phyloP scores from a whole-genome alignment of 2,888 invertebrate species.

The Selenia dentaria region DNA sequence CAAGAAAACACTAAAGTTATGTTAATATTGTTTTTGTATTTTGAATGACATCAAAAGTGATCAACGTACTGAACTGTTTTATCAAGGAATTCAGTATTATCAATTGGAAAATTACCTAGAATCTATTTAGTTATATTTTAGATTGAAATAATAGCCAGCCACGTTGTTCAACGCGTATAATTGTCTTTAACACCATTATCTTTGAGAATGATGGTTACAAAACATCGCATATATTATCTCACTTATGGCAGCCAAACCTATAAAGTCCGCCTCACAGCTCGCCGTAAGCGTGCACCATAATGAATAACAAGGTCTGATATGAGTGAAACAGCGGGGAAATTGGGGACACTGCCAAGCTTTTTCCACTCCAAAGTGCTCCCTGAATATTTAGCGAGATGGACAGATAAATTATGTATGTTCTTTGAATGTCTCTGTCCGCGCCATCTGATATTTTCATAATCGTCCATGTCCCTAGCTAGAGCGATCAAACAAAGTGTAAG shows the following conservation, averaged over 20 bases:
- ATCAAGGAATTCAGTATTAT: too few relatives aligned
- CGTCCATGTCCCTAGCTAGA: conserved; percentile 15
- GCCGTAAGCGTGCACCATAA: conserved; percentile 30
- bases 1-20: too few relatives aligned
- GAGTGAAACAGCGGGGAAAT: conserved; percentile 33
- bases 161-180: too few relatives aligned
- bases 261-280: conserved; percentile 15
- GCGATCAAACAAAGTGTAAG: conserved; percentile 21
- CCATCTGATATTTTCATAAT: conserved; percentile 37
- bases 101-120: too few relatives aligned
- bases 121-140: too few relatives aligned
- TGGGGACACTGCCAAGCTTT: conserved; percentile 38
- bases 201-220: too few relatives aligned
- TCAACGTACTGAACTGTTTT: too few relatives aligned
- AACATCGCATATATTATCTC: not conserved
- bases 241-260: conserved; percentile 2
- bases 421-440: conserved; percentile 37
- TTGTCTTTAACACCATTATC: not conserved
- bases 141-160: too few relatives aligned
- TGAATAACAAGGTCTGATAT: conserved; percentile 33
- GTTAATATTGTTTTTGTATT: too few relatives aligned
- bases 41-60: too few relatives aligned
- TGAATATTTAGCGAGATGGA: conserved; percentile 44
- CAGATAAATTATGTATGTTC: conserved; percentile 45
- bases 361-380: conserved; percentile 37